A percentile compares a stretch with the other conserved stretches of the same genome.
These are phyloP conservation scores for Clarias pachynema DNA, from an alignment of 2,797 vertebrate species.

Conservation along the genomic window DNA sequence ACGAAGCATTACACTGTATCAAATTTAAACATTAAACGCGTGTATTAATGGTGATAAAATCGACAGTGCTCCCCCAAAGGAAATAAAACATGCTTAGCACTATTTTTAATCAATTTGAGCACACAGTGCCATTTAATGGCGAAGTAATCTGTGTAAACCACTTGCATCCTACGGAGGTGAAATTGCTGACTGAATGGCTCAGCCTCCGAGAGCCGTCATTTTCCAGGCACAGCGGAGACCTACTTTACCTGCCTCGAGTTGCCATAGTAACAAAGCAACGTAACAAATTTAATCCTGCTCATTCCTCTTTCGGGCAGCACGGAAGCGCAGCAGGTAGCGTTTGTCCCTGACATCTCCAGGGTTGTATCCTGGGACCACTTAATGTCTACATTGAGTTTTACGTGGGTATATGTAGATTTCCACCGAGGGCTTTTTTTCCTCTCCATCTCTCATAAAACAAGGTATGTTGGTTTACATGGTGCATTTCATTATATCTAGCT, in stretches of 20 bases:
- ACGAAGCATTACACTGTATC: neutral
- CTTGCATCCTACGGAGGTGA: neutral
- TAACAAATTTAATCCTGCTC: constrained; percentile 26
- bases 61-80: too few species aligned
- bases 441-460: neutral
- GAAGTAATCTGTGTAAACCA: constrained; percentile 51
- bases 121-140: constrained; percentile 42
- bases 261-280: constrained; percentile 53
- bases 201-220: constrained; percentile 46
- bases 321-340: neutral
- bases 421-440: neutral
- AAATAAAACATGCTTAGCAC: neutral
- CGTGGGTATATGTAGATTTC: neutral
- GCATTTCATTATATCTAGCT: neutral
- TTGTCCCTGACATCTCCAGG: neutral
- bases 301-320: neutral
- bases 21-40: neutral
- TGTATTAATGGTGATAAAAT: neutral
- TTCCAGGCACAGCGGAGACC: constrained; percentile 31
- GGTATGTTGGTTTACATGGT: neutral
- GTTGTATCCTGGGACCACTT: neutral
- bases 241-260: constrained; percentile 43
- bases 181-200: constrained; percentile 39
- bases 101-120: constrained; percentile 19
- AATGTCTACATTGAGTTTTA: neutral